These are phyloP conservation scores for Tipula unca DNA, from an alignment of 2,888 invertebrate species.

Conservation along the genomic window DNA sequence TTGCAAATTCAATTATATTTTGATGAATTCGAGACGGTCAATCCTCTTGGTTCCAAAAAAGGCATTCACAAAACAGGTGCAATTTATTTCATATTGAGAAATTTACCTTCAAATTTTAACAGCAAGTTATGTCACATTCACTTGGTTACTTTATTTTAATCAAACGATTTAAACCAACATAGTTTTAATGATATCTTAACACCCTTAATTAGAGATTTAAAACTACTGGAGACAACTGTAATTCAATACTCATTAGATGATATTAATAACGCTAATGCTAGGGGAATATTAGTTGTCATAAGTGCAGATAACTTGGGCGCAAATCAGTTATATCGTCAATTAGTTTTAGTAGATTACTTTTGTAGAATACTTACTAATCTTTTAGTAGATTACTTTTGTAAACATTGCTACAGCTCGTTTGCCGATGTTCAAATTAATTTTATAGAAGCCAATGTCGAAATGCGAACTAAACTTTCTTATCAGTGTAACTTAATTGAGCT, in stretches of 20 bases:
- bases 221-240: conserved; percentile 24
- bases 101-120: conserved; percentile 24
- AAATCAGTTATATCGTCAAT: neutral
- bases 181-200: conserved; percentile 22
- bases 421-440: neutral
- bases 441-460: neutral
- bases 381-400: conserved; percentile 16
- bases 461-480: neutral
- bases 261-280: neutral
- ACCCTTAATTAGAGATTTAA: conserved; percentile 24
- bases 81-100: conserved; percentile 25
- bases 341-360: conserved; percentile 16
- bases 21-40: conserved; percentile 21
- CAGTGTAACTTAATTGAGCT: too few relatives aligned
- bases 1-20: conserved; percentile 26
- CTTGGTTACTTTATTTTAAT: conserved; percentile 24
- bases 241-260: neutral
- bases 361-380: too few relatives aligned
- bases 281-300: neutral
- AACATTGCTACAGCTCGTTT: neutral
- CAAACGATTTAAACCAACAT: conserved; percentile 24
- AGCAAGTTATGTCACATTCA: conserved; percentile 24
- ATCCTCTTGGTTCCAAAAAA: conserved; percentile 20
- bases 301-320: conserved; percentile 1
- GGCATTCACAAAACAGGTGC: conserved; percentile 27